Evolutionary conservation across 1,140 invertebrate species (phyloP), one percentile per base, ranked within the genome.

Genomic region (Brachionus asplanchnoidis): DNA sequence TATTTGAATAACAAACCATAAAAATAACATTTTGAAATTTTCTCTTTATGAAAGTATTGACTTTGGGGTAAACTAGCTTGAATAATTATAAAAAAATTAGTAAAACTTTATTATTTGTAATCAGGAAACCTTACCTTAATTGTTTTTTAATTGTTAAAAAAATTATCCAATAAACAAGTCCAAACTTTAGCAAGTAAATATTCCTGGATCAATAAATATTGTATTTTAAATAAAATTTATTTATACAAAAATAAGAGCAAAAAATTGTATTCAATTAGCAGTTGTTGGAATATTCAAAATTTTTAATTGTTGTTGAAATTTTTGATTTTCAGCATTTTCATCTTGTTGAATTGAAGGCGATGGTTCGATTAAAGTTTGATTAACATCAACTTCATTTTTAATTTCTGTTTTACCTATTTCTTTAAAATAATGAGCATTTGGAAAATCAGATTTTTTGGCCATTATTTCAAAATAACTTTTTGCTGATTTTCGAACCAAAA

Each of bases 201-300:
- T 20, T 9, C n/a, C 17, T 56, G 4, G 8, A 60, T 20, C 20
- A 46, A 46, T 46, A 23, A 60, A 60, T 53, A 17, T 53, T 53
- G 14, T 53, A 53, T 53, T 53, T 60, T 20, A 60, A 60, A 23
- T 20, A 20, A 17, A 60, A 60, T 20, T 20, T 60, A 20, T 60
- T 60, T 60, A 20, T 60, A 60, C 53, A 60, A 60, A 60, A 60
- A 60, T 60, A 23, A 60, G 53, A 60, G 53, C 53, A 44, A 23
- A 75, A 75, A 75, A 73, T 46, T 44, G 9, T 70, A 70, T 17
- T 28, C 42, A 77, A 26, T 77, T 77, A 12, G 73, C 73, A 77
- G 44, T 50, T 9, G 73, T 77, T 50, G 73, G 73, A 26, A 77
- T 50, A 77, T 77, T 77, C 32, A 77, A 77, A 26, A 77, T 77